These are phyloP conservation scores for Onychomys arenicola DNA, from an alignment of 2,797 vertebrate genomes.

Conservation along the genomic window DNA sequence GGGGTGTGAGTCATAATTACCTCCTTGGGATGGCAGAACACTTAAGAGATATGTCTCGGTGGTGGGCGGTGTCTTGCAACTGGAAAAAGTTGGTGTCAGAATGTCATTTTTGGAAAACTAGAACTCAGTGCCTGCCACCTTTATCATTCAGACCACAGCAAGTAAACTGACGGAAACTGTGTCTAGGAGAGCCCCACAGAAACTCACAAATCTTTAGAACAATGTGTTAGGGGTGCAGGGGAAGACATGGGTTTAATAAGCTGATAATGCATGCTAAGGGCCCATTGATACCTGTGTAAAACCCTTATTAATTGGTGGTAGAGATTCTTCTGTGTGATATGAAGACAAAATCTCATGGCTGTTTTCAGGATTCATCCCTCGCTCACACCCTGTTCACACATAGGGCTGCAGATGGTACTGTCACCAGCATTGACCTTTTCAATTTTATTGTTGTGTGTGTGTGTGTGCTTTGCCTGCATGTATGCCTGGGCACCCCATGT, in stretches of 20 bases:
- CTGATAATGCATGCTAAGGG: neutral
- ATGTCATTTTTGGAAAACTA: conserved; percentile 29
- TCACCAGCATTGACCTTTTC: neutral
- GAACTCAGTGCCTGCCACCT: conserved; percentile 4
- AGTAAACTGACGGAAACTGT: neutral
- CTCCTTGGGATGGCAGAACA: conserved; percentile 3
- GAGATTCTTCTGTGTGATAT: conserved; percentile 45
- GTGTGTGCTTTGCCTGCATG: neutral
- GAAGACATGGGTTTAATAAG: neutral
- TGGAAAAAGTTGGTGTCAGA: neutral
- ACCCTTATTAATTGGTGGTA: neutral
- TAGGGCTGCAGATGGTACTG: too few relatives aligned
- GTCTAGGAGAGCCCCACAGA: neutral
- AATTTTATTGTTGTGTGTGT: neutral
- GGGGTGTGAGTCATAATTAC: conserved; percentile 31
- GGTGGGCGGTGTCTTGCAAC: neutral
- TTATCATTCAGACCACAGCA: conserved; percentile 8
- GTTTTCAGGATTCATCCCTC: neutral
- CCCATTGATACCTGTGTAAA: conserved; percentile 32
- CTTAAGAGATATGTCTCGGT: neutral
- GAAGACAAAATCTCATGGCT: conserved; percentile 11
- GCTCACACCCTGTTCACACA: rapidly evolving
- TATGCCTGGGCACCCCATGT: neutral
- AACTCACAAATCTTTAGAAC: neutral
- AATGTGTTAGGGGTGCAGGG: neutral